phyloP scores from a whole-genome alignment of 2,113 vertebrate genomes.

The Ceuthmochares aereus region DNA sequence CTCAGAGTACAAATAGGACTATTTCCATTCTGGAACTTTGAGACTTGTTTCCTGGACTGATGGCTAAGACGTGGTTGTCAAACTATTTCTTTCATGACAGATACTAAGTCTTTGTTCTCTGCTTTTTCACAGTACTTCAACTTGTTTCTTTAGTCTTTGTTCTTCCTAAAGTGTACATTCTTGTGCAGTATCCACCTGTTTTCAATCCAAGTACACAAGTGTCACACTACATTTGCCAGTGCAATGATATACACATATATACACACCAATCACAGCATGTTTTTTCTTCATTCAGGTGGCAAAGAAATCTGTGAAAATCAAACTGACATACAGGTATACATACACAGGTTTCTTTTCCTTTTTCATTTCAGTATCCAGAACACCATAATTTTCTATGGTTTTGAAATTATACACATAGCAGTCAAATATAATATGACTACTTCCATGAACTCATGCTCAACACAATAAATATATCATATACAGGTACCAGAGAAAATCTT shows the following conservation, averaged over 20 bases:
- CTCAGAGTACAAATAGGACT: neutral
- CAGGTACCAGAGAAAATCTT: neutral
- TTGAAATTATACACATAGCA: neutral
- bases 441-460: neutral
- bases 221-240: neutral
- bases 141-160: neutral
- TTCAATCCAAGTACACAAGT: neutral
- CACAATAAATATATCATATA: neutral
- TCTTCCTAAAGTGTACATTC: neutral
- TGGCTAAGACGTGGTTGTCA: neutral
- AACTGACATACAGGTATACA: neutral
- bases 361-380: neutral
- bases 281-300: neutral
- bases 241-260: neutral
- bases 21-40: neutral
- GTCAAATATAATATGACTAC: neutral
- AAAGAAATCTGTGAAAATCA: neutral
- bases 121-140: neutral
- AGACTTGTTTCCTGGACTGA: neutral
- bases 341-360: accelerated
- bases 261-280: neutral
- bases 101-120: neutral
- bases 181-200: neutral
- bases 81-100: neutral
- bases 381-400: neutral